Evolutionary conservation across 2,888 invertebrate genomes (phyloP).

Genomic region (Neoaliturus tenellus): DNA sequence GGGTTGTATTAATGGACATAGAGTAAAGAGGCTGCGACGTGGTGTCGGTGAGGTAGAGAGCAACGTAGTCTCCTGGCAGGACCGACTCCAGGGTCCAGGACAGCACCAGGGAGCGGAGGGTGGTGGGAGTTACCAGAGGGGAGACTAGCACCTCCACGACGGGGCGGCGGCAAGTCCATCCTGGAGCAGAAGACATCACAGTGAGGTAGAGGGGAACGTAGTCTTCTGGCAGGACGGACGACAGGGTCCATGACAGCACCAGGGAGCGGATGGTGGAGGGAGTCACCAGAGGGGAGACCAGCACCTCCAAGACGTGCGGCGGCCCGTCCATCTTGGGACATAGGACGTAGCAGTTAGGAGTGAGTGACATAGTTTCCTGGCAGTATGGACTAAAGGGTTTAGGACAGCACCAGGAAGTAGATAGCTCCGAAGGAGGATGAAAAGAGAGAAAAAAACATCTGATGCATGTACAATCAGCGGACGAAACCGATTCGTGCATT

Average conservation of each 20-base stretch:
- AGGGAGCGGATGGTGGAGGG: background rate
- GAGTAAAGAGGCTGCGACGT: constrained; percentile 17
- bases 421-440: background rate
- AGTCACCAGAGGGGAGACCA: constrained; percentile 18
- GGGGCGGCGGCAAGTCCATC: constrained; percentile 18
- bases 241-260: constrained; percentile 32
- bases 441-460: no score
- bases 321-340: constrained; percentile 6
- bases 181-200: constrained; percentile 41
- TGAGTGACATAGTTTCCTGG: no score
- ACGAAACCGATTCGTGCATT: no score
- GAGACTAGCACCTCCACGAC: constrained; percentile 46
- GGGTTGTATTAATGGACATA: background rate
- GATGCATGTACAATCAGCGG: no score
- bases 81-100: constrained; percentile 37
- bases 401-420: background rate
- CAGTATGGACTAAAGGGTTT: no score
- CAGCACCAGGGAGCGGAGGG: constrained; percentile 4
- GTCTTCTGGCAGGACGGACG: constrained; percentile 3
- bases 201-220: background rate
- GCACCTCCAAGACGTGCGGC: constrained; percentile 9
- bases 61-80: constrained; percentile 39
- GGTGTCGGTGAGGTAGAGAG: background rate
- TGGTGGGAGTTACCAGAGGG: background rate
- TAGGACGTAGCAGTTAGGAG: no score